A percentile compares a stretch with the other conserved stretches of the same genome.
Conservation (phyloP, 2,888 invertebrate species). For the Trachelus tabidus region DNA sequence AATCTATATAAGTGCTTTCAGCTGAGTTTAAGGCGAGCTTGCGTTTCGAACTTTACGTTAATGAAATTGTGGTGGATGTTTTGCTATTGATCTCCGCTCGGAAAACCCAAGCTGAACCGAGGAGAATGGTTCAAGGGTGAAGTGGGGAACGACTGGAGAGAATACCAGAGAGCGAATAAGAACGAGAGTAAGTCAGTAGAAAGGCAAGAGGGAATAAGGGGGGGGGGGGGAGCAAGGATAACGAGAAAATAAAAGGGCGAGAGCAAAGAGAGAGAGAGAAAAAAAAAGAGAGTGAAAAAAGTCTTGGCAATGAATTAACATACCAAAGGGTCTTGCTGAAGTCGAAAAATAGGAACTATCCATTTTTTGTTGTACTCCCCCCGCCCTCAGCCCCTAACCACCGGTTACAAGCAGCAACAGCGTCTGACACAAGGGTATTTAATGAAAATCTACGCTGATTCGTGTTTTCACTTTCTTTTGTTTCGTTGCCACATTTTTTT, state of each 20-base stretch:
- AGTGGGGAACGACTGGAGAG: background rate
- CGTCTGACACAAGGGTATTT: slow-evolving; percentile 24
- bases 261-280: slow-evolving; percentile 11
- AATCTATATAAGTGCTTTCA: background rate
- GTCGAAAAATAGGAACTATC: slow-evolving; percentile 11
- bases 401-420: slow-evolving; percentile 14
- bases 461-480: slow-evolving; percentile 2
- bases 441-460: slow-evolving; percentile 36
- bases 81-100: slow-evolving; percentile 4
- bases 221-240: slow-evolving; percentile 5
- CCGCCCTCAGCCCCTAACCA: no score
- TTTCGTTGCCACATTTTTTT: background rate
- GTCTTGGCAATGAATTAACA: slow-evolving; percentile 42
- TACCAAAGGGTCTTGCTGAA: slow-evolving; percentile 32
- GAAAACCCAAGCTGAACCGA: background rate
- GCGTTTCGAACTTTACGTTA: slow-evolving; percentile 29
- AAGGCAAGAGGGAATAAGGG: background rate
- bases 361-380: slow-evolving; percentile 15
- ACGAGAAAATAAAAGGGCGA: slow-evolving; percentile 5
- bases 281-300: slow-evolving; percentile 14
- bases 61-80: slow-evolving; percentile 29
- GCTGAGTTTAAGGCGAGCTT: slow-evolving; percentile 6
- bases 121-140: background rate
- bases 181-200: background rate
- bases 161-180: background rate